These are phyloP conservation scores for Chymomyza procnemis DNA, from an alignment of 2,888 invertebrate species.

Conservation along the genomic window DNA sequence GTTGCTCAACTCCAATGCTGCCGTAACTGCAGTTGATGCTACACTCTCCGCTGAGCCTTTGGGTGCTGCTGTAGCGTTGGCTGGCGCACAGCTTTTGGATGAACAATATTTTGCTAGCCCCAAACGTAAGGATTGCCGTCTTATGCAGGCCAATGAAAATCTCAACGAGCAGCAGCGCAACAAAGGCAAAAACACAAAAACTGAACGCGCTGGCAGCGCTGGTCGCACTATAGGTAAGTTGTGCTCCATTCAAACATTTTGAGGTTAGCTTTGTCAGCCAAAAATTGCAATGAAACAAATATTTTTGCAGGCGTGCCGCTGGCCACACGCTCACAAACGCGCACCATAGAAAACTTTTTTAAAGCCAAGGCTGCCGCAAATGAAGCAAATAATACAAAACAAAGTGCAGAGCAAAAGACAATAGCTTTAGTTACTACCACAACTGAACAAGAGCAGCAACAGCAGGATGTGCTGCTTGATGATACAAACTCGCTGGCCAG, in stretches of 20 bases:
- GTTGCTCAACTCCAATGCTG: conserved; percentile 27
- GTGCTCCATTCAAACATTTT: conserved; percentile 18
- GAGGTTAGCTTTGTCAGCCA: conserved; percentile 34
- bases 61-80: conserved; percentile 37
- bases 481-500: conserved; percentile 48
- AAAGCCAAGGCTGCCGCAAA: conserved; percentile 67
- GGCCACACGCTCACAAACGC: conserved; percentile 75
- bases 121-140: conserved; percentile 78
- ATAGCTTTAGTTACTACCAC: conserved; percentile 19
- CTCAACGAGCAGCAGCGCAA: conserved; percentile 25
- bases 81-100: conserved; percentile 64
- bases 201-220: conserved; percentile 41
- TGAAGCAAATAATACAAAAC: conserved; percentile 27
- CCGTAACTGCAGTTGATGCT: conserved; percentile 12
- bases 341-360: conserved; percentile 76
- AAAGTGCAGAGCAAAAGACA: conserved; percentile 25
- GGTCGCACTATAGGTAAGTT: conserved; percentile 69
- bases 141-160: conserved; percentile 69
- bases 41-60: conserved; percentile 29
- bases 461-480: conserved; percentile 47
- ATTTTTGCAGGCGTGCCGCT: conserved; percentile 67
- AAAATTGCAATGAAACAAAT: background rate
- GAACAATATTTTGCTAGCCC: conserved; percentile 78
- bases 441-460: conserved; percentile 5
- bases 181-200: conserved; percentile 33